Evolutionary conservation across 2,113 vertebrate genomes (phyloP), one percentile per base, ranked within the genome.

Genomic region (Entosphenus tridentatus): DNA sequence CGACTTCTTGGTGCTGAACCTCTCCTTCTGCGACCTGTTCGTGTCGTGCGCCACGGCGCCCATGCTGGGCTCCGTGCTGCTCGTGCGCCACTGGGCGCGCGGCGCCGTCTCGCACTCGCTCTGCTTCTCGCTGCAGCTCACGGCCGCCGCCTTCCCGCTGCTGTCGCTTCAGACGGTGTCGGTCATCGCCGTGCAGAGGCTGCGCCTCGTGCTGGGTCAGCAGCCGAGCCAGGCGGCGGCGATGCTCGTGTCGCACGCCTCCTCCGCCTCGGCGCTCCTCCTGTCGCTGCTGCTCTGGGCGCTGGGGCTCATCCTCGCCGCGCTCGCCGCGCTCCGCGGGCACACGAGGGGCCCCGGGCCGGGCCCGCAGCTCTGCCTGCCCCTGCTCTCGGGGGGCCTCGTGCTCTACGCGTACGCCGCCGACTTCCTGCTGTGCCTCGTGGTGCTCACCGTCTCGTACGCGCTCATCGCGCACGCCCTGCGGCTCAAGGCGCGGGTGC

Each of bases 151-250:
- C 68, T 96, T 92, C 79, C 84, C 92, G 78, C 87, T 98, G 78
- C 88, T 96, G 88, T 98, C 93, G 1, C 82, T 98, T 72, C 87
- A 98, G 81, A 95, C 86, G 0, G 93, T 95, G 68, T 88, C 93
- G 0, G 87, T 86, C 69, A 98, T 98, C 0, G 93, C 91, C 6
- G 79, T 96, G 75, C 89, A 92, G 74, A 81, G 93, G 10, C 84
- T 96, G 21, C 83, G 85, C 57, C 85, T 91, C 88, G 91, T 95
- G 57, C 69, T 95, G 71, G 88, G 90, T 14, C 86, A 65, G n/a
- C 79, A 87, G 82, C 74, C 76, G 96, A 74, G 93, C 39, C 39
- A 39, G 39, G 39, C 39, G 1, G 39, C 39, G 39, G 39, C 39
- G 5, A 39, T 39, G 39, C 39, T 39, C 39, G 39, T 39, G 39